Evolutionary conservation across 64 coral and sea anemone species (phyloP), one percentile per base, ranked within the genome.

Genomic region (Porites lutea): DNA sequence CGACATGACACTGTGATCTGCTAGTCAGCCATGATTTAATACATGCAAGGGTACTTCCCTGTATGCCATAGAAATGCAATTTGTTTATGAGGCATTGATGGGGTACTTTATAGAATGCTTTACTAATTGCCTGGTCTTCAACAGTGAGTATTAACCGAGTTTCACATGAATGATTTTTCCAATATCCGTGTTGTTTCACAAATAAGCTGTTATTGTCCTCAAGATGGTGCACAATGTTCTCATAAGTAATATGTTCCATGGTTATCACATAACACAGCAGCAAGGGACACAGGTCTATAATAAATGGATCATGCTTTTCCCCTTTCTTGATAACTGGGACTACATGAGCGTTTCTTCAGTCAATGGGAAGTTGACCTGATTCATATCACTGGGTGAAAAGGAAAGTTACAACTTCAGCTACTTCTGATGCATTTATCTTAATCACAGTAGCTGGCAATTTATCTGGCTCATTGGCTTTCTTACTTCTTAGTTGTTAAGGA

Each of bases 171-270:
- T 86, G 90, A 11, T 86, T 86, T 47, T 75, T 92, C 16, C 78
- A 6, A 73, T 83, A 91, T 4, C 89, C 90, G 53, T 86, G 90
- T 75, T 92, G 81, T 13, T 86, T 86, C 0, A 71, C 8, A 77
- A 37, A 77, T 59, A 94, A 67, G 87, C 89, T 94, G 45, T 94
- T 89, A 12, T 94, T 94, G 21, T 82, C 15, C 77, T 94, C 86
- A 18, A 93, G 72, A 61, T 93, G 92, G 10, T 88, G 74, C 92
- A 93, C 89, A 63, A 93, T 93, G 49, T 48, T 93, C 53, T 62
- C 1, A 72, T 93, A 93, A 43, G 80, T 74, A 0, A 82, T 47
- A 58, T 91, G 89, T 52, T 91, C 79, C 89, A 91, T 91, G n/a
- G 84, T 66, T 84, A 61, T 91, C 84, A 46, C 89, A 91, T 55